Conservation (phyloP, 2,888 invertebrate species). For the Hirtodrosophila confusa region DNA sequence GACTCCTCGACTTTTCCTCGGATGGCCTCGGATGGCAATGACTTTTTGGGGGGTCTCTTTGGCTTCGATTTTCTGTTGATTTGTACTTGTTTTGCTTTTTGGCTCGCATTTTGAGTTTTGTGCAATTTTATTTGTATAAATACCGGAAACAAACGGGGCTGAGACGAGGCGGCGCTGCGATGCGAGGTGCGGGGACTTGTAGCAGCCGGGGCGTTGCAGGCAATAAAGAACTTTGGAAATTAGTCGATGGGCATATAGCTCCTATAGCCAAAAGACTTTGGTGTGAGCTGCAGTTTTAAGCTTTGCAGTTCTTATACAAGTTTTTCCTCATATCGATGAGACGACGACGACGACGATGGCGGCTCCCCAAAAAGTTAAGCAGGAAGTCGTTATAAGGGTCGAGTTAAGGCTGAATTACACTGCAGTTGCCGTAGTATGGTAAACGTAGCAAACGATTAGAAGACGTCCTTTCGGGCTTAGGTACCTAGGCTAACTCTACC, state of each 20-base stretch:
- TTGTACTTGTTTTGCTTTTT: constrained; percentile 59
- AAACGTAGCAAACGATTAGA: constrained; percentile 20
- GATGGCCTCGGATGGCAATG: constrained; percentile 57
- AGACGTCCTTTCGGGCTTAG: neutral
- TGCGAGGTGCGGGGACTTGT: neutral
- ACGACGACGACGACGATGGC: constrained; percentile 26
- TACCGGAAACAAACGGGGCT: constrained; percentile 76
- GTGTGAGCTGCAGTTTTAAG: constrained; percentile 41
- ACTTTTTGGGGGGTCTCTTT: constrained; percentile 52
- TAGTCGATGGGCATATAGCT: constrained; percentile 64
- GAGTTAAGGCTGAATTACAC: constrained; percentile 48
- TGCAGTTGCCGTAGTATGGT: constrained; percentile 27
- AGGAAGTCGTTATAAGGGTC: constrained; percentile 76
- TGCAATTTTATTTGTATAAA: constrained; percentile 80
- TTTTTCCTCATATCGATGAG: constrained; percentile 66
- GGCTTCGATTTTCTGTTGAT: constrained; percentile 73
- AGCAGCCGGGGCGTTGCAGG: constrained; percentile 69
- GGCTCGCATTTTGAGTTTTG: constrained; percentile 49
- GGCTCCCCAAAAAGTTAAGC: constrained; percentile 58
- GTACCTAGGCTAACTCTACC: neutral
- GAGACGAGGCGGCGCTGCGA: constrained; percentile 5
- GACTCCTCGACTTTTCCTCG: constrained; percentile 44
- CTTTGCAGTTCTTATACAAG: constrained; percentile 50
- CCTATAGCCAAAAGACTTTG: constrained; percentile 28
- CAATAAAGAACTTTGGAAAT: constrained; percentile 79